Base-by-base conservation (phyloP, 2,797 vertebrate genomes). In the Catostomus latipinnis region DNA sequence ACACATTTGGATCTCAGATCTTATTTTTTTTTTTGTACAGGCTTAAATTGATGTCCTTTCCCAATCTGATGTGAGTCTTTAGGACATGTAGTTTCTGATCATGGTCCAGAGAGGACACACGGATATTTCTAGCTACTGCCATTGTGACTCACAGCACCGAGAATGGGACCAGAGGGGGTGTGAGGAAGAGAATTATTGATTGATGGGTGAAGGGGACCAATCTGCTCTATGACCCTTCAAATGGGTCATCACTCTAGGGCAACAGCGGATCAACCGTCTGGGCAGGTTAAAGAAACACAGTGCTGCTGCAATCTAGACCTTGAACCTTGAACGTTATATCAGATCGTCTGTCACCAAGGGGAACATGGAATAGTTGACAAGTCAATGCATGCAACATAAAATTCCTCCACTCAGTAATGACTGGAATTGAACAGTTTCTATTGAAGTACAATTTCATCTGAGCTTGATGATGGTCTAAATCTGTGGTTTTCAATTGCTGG, bases 211-310 rank as follows among this genome's bases (percentile, higher is more conserved):
- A 71, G 50, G 34, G 84, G 85, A 86, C 78, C 81, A 76, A 86
- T 82, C 86, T 85, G 83, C 86, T 80, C 83, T 78, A 46, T 89
- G 76, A 84, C 84, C 88, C 87, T 86, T 90, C 88, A 90, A 89
- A 86, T 84, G 75, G 74, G 74, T 69, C 50, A 75, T 57, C 58
- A 82, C 69, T 65, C 22, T 67, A 76, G 74, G 49, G 62, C 83
- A 83, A 85, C 81, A 71, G 81, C 46, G 78, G 79, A 88, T 88
- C 85, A 89, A 80, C 87, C 58, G 72, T 77, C 84, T 80, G 78
- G 81, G 76, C 85, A 67, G 34, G n/a, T 61, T 66, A 74, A 72
- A 80, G 80, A 82, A 82, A 78, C 65, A 49, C 10, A 22, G 16
- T 66, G 71, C 68, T 74, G 74, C 84, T 70, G 80, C 13, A 72